These are phyloP conservation scores for Drosophila ohnishii DNA, from an alignment of 1,140 invertebrate genomes.

Conservation along the genomic window DNA sequence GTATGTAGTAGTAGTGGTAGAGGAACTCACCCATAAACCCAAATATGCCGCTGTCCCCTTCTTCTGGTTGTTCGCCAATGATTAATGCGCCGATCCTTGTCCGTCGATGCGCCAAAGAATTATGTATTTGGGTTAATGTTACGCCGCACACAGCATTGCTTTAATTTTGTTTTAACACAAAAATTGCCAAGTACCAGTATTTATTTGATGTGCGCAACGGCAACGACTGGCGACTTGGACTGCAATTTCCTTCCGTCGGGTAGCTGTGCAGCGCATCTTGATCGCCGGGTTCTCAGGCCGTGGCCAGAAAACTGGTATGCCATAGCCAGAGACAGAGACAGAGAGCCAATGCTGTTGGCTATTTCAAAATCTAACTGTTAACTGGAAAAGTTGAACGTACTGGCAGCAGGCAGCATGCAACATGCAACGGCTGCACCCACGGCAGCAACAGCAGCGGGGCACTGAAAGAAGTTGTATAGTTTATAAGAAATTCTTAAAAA, in stretches of 20 bases:
- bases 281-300: constrained; percentile 72
- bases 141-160: constrained; percentile 68
- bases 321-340: constrained; percentile 9
- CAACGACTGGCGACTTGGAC: constrained; percentile 41
- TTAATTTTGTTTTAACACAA: constrained; percentile 76
- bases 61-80: constrained; percentile 20
- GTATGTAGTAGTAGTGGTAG: not conserved
- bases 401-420: constrained; percentile 71
- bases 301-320: constrained; percentile 71
- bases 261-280: constrained; percentile 64
- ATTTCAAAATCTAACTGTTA: constrained; percentile 82
- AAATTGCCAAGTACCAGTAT: constrained; percentile 69
- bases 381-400: constrained; percentile 82
- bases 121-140: constrained; percentile 82
- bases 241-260: constrained; percentile 75
- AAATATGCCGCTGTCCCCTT: constrained; percentile 48
- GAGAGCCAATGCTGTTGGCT: constrained; percentile 62
- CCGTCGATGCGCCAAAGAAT: constrained; percentile 43
- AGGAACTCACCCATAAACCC: constrained; percentile 67
- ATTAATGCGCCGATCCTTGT: constrained; percentile 62
- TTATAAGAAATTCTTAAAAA: not conserved
- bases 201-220: constrained; percentile 72
- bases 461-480: not conserved
- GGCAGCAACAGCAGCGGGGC: constrained; percentile 43
- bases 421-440: constrained; percentile 79